These are phyloP conservation scores for Enteromius mattozi DNA, from an alignment of 2,797 vertebrate species.

Conservation along the genomic window DNA sequence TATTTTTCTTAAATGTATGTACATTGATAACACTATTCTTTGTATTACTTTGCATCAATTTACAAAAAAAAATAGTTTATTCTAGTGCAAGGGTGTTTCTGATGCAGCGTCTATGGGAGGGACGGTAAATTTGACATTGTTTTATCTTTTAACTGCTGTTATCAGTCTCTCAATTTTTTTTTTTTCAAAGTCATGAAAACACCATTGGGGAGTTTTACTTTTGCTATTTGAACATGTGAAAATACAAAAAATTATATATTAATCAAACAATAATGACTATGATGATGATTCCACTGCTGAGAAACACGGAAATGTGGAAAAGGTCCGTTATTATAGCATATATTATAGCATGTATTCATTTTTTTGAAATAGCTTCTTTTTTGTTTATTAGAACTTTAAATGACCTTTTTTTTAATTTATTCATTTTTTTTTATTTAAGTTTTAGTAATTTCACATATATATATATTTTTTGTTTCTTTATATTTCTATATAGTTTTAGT, in stretches of 20 bases:
- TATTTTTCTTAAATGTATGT: too few species aligned
- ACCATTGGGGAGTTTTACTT: neutral
- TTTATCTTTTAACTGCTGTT: too few species aligned
- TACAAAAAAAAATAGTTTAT: too few species aligned
- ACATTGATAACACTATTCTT: too few species aligned
- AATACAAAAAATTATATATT: neutral
- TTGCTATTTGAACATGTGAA: neutral
- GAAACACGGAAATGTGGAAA: neutral
- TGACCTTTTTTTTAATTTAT: neutral
- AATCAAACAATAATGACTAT: neutral
- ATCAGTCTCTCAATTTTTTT: too few species aligned
- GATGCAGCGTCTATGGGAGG: neutral
- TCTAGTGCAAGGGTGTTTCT: neutral
- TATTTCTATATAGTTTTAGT: neutral
- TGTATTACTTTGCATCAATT: neutral
- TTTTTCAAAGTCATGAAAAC: neutral
- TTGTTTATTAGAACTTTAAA: neutral
- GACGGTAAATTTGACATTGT: neutral
- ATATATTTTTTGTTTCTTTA: neutral
- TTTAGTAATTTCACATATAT: neutral
- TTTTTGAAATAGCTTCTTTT: neutral
- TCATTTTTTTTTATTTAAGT: neutral
- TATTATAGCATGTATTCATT: neutral
- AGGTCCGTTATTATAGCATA: neutral
- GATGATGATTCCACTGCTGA: too few species aligned